Conservation (phyloP, 2,113 vertebrate species). For the Gobiocypris rarus region DNA sequence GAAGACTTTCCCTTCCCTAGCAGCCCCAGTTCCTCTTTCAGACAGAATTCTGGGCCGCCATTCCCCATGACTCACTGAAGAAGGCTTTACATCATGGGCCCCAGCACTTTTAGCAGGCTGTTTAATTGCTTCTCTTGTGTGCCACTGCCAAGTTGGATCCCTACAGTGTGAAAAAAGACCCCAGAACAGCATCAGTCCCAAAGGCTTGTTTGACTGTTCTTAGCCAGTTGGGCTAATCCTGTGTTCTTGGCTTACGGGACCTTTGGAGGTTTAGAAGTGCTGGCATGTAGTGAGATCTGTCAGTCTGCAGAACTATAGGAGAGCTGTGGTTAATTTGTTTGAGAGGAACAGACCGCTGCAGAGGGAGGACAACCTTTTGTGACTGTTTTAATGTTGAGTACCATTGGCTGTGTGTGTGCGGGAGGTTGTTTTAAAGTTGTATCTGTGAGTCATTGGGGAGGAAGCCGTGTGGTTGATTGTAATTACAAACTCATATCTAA, state of each 20-base stretch:
- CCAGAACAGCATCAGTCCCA: constrained; percentile 50
- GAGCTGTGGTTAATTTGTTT: constrained; percentile 76
- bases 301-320: constrained; percentile 69
- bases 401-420: constrained; percentile 40
- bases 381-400: constrained; percentile 38
- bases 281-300: constrained; percentile 75
- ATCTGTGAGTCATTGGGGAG: constrained; percentile 15
- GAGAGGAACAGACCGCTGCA: constrained; percentile 65
- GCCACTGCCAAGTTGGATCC: constrained; percentile 59
- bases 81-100: constrained; percentile 52
- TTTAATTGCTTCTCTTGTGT: constrained; percentile 57
- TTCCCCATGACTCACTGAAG: constrained; percentile 49
- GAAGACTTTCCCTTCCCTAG: neutral
- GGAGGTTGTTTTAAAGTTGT: constrained; percentile 9
- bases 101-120: constrained; percentile 51
- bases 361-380: constrained; percentile 56
- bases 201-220: constrained; percentile 63
- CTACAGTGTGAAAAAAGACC: constrained; percentile 57
- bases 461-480: neutral
- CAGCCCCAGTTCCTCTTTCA: neutral
- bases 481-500: neutral
- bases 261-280: constrained; percentile 69
- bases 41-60: constrained; percentile 28
- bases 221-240: constrained; percentile 67
- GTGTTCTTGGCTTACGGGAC: constrained; percentile 68